These are phyloP conservation scores for Drosophila kokeensis DNA, from an alignment of 2,888 invertebrate species.

Conservation along the genomic window DNA sequence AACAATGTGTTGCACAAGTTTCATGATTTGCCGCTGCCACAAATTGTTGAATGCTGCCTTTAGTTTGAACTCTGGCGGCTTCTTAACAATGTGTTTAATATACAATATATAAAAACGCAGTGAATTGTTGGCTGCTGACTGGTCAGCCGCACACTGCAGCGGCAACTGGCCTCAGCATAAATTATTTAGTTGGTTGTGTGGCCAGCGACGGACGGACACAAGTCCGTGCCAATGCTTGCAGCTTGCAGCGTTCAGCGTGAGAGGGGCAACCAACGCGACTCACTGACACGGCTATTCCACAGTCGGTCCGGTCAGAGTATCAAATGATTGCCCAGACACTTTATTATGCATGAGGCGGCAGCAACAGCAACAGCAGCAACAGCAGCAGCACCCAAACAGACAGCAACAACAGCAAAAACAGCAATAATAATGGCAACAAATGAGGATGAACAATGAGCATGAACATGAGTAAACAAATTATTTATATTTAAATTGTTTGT, in stretches of 20 bases:
- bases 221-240: conserved; percentile 33
- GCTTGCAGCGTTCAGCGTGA: background rate
- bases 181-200: conserved; percentile 75
- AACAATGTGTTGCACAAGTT: background rate
- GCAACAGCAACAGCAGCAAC: conserved; percentile 32
- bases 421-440: conserved; percentile 40
- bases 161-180: conserved; percentile 57
- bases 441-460: conserved; percentile 72
- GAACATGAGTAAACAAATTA: conserved; percentile 75
- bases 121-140: conserved; percentile 58
- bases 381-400: conserved; percentile 34
- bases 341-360: conserved; percentile 76
- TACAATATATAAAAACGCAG: conserved; percentile 63
- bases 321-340: conserved; percentile 81
- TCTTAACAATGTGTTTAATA: conserved; percentile 64
- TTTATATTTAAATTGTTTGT: conserved; percentile 79
- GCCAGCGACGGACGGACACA: conserved; percentile 51
- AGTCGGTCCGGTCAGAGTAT: conserved; percentile 49
- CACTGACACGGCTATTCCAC: conserved; percentile 61
- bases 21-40: background rate
- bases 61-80: conserved; percentile 39
- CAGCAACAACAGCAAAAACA: conserved; percentile 32
- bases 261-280: conserved; percentile 38
- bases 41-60: conserved; percentile 18
- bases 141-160: conserved; percentile 50